Evolutionary conservation across 2,888 invertebrate genomes (phyloP).

Genomic region (Lithosia quadra): DNA sequence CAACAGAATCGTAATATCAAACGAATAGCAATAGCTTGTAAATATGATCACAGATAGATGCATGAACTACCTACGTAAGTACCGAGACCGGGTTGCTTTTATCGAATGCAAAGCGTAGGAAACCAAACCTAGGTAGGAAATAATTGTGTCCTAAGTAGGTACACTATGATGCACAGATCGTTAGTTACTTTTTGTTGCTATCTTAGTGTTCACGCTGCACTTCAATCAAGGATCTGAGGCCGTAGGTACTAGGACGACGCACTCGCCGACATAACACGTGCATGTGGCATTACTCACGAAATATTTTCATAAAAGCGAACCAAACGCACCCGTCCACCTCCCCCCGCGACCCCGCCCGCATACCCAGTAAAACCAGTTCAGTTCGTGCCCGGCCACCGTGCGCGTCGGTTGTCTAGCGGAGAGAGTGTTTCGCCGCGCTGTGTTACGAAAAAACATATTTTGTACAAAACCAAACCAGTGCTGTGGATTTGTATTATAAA

Average conservation of each 20-base stretch:
- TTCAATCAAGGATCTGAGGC: conserved; percentile 82
- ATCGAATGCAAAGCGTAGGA: conserved; percentile 65
- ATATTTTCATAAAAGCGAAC: conserved; percentile 87
- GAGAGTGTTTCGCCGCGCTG: conserved; percentile 69
- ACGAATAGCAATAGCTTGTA: conserved; percentile 68
- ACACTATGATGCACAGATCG: conserved; percentile 53
- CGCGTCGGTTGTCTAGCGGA: conserved; percentile 71
- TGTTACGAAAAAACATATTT: conserved; percentile 83
- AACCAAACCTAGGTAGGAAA: conserved; percentile 66
- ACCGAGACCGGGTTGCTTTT: conserved; percentile 55
- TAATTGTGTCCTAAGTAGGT: conserved; percentile 48
- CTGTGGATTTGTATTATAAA: conserved; percentile 78
- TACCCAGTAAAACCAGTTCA: conserved; percentile 82
- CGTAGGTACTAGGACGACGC: conserved; percentile 83
- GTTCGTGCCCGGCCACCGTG: conserved; percentile 84
- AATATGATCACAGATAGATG: conserved; percentile 75
- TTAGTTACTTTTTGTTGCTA: conserved; percentile 69
- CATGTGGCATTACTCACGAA: conserved; percentile 82
- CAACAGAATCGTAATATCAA: conserved; percentile 55
- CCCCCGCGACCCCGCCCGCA: conserved; percentile 63
- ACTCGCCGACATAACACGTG: conserved; percentile 85
- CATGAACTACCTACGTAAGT: conserved; percentile 50
- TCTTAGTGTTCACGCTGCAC: conserved; percentile 73
- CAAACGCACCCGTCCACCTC: conserved; percentile 79
- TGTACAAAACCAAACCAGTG: conserved; percentile 81